phyloP scores from a whole-genome alignment of 2,113 vertebrate genomes.

The Vulpes ferrilata region DNA sequence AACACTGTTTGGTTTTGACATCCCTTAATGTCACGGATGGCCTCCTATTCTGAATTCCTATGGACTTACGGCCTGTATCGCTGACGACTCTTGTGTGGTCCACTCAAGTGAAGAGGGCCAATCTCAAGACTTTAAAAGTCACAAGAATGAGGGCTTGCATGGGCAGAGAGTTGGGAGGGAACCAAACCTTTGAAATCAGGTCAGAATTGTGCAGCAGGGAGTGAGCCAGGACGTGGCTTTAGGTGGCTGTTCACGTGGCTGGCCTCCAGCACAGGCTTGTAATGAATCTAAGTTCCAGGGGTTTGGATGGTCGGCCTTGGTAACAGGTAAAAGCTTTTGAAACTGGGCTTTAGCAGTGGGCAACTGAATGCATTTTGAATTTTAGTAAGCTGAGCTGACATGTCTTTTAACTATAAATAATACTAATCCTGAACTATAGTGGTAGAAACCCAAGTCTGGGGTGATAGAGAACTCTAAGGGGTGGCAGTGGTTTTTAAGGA shows the following conservation, averaged over 20 bases:
- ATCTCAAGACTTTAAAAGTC: slow-evolving; percentile 34
- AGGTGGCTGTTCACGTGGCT: background rate
- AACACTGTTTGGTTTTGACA: background rate
- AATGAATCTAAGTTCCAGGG: background rate
- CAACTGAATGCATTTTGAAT: background rate
- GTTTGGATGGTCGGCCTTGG: background rate
- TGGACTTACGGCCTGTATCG: background rate
- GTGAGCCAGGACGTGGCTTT: background rate
- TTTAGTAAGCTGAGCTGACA: slow-evolving; percentile 21
- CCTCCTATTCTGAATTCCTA: background rate
- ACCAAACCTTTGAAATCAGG: background rate
- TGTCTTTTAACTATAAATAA: slow-evolving; percentile 52
- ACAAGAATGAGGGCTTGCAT: background rate
- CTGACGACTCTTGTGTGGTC: background rate
- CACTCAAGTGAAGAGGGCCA: background rate
- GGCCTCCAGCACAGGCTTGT: background rate
- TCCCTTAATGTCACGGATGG: background rate
- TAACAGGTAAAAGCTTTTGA: slow-evolving; percentile 52
- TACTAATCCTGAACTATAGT: background rate
- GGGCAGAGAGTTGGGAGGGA: background rate
- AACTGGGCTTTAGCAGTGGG: background rate
- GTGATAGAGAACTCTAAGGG: background rate
- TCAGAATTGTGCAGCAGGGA: background rate
- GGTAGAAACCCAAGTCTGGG: background rate
- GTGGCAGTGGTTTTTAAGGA: background rate